A percentile compares a stretch with the other conserved stretches of the same genome.
phyloP scores from a whole-genome alignment of 2,113 vertebrate species.

The Neolamprologus sp. region DNA sequence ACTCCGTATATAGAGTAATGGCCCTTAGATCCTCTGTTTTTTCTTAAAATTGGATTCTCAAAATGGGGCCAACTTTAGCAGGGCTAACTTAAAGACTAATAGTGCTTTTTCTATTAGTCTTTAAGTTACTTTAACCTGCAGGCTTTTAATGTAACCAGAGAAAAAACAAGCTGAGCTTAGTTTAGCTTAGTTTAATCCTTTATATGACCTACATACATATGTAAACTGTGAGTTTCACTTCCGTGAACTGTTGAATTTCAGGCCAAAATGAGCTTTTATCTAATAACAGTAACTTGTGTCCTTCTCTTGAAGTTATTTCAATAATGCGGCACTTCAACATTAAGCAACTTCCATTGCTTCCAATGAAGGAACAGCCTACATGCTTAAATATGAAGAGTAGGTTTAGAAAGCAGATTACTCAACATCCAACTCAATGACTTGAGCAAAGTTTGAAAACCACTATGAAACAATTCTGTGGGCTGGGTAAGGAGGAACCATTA shows the following conservation, averaged over 20 bases:
- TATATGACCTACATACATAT: constrained; percentile 11
- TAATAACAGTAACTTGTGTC: background rate
- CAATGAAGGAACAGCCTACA: background rate
- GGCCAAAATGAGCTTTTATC: background rate
- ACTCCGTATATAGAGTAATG: constrained; percentile 67
- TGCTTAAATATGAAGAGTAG: background rate
- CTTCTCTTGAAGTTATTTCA: background rate
- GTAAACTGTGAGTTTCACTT: background rate
- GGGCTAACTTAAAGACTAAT: background rate
- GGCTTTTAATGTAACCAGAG: background rate
- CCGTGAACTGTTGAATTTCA: background rate
- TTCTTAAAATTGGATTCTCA: constrained; percentile 64
- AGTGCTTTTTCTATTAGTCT: constrained; percentile 9
- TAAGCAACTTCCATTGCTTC: background rate
- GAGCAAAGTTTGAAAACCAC: constrained; percentile 59
- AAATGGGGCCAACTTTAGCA: constrained; percentile 46
- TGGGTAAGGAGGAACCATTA: constrained; percentile 63
- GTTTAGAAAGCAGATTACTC: constrained; percentile 48
- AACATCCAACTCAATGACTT: constrained; percentile 58
- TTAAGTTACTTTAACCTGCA: constrained; percentile 13
- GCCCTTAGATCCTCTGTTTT: constrained; percentile 72
- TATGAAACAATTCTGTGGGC: constrained; percentile 62
- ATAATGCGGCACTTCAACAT: background rate
- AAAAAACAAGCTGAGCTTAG: background rate
- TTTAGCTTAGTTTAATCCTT: constrained; percentile 14